These are phyloP conservation scores for Stenotaenia linearis DNA, from an alignment of 2,888 invertebrate species.

Conservation along the genomic window DNA sequence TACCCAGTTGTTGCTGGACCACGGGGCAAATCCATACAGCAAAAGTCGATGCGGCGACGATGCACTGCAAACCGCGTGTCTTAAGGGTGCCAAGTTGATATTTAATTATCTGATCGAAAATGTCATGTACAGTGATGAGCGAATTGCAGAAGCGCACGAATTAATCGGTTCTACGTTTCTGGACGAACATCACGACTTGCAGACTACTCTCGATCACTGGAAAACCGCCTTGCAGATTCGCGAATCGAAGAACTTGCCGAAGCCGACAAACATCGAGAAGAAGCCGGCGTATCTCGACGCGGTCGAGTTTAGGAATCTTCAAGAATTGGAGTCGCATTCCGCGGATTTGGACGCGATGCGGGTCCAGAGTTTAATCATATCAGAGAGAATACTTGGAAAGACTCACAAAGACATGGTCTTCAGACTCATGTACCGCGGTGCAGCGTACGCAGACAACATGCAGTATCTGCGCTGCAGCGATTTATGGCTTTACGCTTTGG, in stretches of 20 bases:
- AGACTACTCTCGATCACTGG: conserved; percentile 67
- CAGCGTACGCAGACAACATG: conserved; percentile 54
- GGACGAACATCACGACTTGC: conserved; percentile 58
- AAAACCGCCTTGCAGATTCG: conserved; percentile 67
- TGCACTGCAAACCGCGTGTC: conserved; percentile 77
- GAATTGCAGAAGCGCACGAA: conserved; percentile 79
- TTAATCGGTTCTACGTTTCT: conserved; percentile 80
- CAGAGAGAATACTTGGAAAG: conserved; percentile 77
- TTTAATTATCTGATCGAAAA: conserved; percentile 60
- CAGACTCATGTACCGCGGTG: conserved; percentile 58
- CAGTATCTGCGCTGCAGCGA: conserved; percentile 75
- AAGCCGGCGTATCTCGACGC: conserved; percentile 61
- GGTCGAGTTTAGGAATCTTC: conserved; percentile 65
- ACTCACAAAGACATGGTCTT: conserved; percentile 82
- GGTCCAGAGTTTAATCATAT: conserved; percentile 78
- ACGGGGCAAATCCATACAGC: conserved; percentile 72
- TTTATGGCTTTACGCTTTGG: conserved; percentile 76
- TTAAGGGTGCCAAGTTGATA: conserved; percentile 57
- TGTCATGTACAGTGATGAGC: conserved; percentile 59
- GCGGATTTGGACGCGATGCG: conserved; percentile 78
- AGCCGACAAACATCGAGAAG: conserved; percentile 49
- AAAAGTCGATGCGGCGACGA: conserved; percentile 78
- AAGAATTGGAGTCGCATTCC: conserved; percentile 64
- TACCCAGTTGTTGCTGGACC: conserved; percentile 68
- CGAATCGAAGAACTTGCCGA: conserved; percentile 42